Evolutionary conservation across 2,113 vertebrate genomes (phyloP), one percentile per base, ranked within the genome.

Genomic region (Malurus elegans): DNA sequence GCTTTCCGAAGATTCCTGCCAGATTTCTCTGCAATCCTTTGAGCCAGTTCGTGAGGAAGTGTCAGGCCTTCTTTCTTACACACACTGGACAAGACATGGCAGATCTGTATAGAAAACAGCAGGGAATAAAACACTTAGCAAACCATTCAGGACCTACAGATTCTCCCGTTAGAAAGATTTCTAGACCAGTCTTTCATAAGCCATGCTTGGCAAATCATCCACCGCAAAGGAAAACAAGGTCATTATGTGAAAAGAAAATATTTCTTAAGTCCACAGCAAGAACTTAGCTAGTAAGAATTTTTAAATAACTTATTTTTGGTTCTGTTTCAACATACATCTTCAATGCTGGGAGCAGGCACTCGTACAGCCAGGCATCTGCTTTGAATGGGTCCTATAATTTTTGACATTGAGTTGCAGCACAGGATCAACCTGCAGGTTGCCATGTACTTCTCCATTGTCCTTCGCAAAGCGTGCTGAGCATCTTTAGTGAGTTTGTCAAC

Each of bases 361-460:
- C 99, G 98, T 64, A 99, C 92, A 14, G 98, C 99, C 96, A 99
- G 97, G 75, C 99, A 99, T 79, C 99, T 98, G 92, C 99, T 99
- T 79, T 98, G 97, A 93, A 99, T 99, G 8, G 99, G 99, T 21
- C 98, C 97, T 38, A 99, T 99, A 85, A 99, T 98, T 97, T 99
- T 99, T n/a, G 99, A 99, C 64, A 99, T 99, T 76, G 99, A 99
- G 94, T 98, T 99, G 72, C 99, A 99, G 97, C 98, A 99, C 73
- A 99, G 96, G 95, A 99, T 99, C 94, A 99, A 86, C 12, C 99
- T 98, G 97, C 99, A 99, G 71, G 99, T 99, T 5, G 97, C 92
- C 99, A 99, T 99, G 84, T 99, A 99, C 88, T 99, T 99, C 89
- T 99, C 99, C 99, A 99, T 99, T 3, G 99, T 99, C 70, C 99